These are phyloP conservation scores for Geopemphigus sp. DNA, from an alignment of 1,140 invertebrate genomes.

Conservation along the genomic window DNA sequence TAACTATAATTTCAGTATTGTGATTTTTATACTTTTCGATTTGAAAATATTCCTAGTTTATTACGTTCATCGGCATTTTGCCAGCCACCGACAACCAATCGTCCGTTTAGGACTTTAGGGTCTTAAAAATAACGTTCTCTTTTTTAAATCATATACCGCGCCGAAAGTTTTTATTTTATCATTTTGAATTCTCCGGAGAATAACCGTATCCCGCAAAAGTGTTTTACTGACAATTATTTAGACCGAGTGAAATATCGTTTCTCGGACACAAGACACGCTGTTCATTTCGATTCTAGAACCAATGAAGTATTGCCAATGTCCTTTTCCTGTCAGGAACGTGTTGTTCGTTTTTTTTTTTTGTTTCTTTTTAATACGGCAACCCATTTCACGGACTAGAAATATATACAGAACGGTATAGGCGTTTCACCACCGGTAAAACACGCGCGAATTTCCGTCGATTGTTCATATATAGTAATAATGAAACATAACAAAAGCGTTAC, in stretches of 20 bases:
- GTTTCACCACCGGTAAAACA: too few relatives aligned
- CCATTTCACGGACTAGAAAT: constrained; percentile 6
- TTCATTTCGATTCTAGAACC: neutral
- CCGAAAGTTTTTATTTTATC: neutral
- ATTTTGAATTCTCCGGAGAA: neutral
- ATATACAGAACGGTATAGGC: neutral
- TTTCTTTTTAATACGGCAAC: constrained; percentile 6
- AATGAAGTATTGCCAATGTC: constrained; percentile 4
- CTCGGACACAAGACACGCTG: neutral
- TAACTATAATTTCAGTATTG: too few relatives aligned
- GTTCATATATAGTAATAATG: neutral
- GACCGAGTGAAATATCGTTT: constrained; percentile 26
- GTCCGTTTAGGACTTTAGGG: too few relatives aligned
- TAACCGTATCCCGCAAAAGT: too few relatives aligned
- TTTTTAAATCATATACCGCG: neutral
- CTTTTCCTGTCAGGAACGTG: neutral
- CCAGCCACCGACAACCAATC: too few relatives aligned
- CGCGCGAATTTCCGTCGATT: constrained; percentile 25
- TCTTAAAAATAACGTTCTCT: too few relatives aligned
- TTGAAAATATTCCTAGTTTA: too few relatives aligned
- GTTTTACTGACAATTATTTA: constrained; percentile 27
- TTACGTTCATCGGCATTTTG: too few relatives aligned
- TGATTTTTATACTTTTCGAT: too few relatives aligned
- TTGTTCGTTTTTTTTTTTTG: neutral
- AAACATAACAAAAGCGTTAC: constrained; percentile 23